These are phyloP conservation scores for Micoletzkya japonica DNA, from an alignment of 2,888 invertebrate species.

Conservation along the genomic window DNA sequence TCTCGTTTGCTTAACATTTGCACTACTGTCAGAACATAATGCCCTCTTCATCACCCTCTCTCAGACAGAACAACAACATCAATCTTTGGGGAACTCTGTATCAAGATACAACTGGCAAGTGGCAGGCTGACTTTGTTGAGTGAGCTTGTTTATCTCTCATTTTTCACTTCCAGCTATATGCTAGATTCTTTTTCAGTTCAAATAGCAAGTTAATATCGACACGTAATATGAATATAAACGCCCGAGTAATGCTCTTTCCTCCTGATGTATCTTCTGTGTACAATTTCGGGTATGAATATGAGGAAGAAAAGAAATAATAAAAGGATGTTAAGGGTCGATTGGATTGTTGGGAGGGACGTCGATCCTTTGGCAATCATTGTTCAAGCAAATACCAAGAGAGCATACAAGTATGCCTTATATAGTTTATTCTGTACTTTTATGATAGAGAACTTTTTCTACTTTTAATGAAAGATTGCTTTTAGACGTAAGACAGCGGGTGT, in stretches of 20 bases:
- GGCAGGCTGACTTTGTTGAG: conserved; percentile 12
- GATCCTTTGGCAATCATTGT: conserved; percentile 13
- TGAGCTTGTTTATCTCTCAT: conserved; percentile 2
- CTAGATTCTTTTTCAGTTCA: background rate
- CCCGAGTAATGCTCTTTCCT: conserved; percentile 9
- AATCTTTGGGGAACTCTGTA: conserved; percentile 8
- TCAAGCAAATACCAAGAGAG: background rate
- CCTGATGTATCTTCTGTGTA: conserved; percentile 5
- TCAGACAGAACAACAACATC: no score
- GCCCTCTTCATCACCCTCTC: background rate
- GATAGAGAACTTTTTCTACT: background rate
- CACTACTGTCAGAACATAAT: background rate
- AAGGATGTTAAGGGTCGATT: background rate
- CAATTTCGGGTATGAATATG: conserved; percentile 1
- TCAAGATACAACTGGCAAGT: background rate
- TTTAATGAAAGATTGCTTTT: background rate
- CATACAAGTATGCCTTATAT: background rate
- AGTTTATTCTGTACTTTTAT: background rate
- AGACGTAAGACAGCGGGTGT: conserved; percentile 11
- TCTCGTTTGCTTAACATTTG: background rate
- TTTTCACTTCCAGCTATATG: background rate
- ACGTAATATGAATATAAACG: background rate
- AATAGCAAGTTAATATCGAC: background rate
- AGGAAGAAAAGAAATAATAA: background rate
- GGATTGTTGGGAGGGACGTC: background rate